Evolutionary conservation across 2,888 invertebrate species (phyloP), one percentile per base, ranked within the genome.

Genomic region (Stenoptilia bipunctidactyla): DNA sequence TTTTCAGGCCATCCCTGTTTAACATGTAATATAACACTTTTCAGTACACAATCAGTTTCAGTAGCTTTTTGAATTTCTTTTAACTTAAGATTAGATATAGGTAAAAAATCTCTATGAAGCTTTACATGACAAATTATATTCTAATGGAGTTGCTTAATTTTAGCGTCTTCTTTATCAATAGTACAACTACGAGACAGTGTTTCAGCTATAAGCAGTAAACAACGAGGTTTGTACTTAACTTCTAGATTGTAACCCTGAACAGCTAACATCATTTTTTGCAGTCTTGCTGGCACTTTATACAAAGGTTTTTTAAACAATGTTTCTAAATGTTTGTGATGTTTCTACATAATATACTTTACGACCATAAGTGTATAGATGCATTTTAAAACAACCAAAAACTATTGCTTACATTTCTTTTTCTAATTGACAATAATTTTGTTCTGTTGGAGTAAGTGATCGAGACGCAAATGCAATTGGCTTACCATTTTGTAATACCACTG

Each of bases 401-500:
- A 37, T 37, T n/a, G 36, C 36, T 15, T 10, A 36, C n/a, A 36
- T 15, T 15, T 36, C 36, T 15, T 36, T 36, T 15, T 36, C 36
- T 12, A 27, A 27, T 40, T 56, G 53, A 13, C 52, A 50, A 42
- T 53, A 56, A 4, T 40, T 42, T 33, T 42, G 33, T 43, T 58
- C 52, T 8, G 46, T 30, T 13, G 33, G 14, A 3, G 45, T 50
- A 30, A 53, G 37, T 5, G 52, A 36, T 27, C 46, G 46, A 10
- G 52, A 53, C 6, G 43, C 47, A 45, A n/a, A n/a, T n/a, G n/a
- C n/a, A n/a, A n/a, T n/a, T n/a, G n/a, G n/a, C n/a, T n/a, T n/a
- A n/a, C n/a, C n/a, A n/a, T n/a, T n/a, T n/a, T n/a, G n/a, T n/a
- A n/a, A n/a, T n/a, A n/a, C n/a, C n/a, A n/a, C n/a, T 55, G 48